Evolutionary conservation across 2,888 invertebrate genomes (phyloP), one percentile per base, ranked within the genome.

Genomic region (Pristionchus fissidentatus): DNA sequence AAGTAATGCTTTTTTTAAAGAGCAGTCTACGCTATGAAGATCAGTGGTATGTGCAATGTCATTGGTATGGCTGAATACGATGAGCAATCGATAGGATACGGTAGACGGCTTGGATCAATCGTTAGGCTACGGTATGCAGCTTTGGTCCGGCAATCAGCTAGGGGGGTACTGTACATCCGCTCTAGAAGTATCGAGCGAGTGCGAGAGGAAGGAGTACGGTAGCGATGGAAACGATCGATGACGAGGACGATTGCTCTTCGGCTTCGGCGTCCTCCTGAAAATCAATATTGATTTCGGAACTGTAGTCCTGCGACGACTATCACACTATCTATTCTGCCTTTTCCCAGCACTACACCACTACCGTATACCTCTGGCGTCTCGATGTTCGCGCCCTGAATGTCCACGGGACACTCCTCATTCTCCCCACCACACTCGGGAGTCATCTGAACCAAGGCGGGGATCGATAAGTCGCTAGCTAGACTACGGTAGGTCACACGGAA

Each of bases 361-460:
- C 75, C 75, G 75, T 77, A 77, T 77, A 77, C 75, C 75, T 77
- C 19, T 49, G 75, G 49, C 10, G 19, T 41, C 15, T n/a, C 19
- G 29, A 77, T 77, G 13, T 46, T 46, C 32, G 75, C 75, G n/a
- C 75, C 75, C 75, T 77, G 75, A 46, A 77, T 49, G 35, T 77
- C 75, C 26, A 77, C 52, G 29, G 75, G 75, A 77, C 75, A 77
- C 7, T 49, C 52, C 7, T 77, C 75, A n/a, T 26, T 32, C 0
- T 46, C 49, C 29, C 0, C 32, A n/a, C n/a, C n/a, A 52, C 75
- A 77, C n/a, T 77, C 75, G 46, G 22, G 46, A 8, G 75, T 49
- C n/a, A n/a, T n/a, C 75, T 77, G 75, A 70, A 70, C 70, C 70
- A 26, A 70, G 70, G n/a, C n/a, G n/a, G n/a, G 70, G 15, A 43